These are phyloP conservation scores for Polymixis flavicincta DNA, from an alignment of 2,888 invertebrate species.

Conservation along the genomic window DNA sequence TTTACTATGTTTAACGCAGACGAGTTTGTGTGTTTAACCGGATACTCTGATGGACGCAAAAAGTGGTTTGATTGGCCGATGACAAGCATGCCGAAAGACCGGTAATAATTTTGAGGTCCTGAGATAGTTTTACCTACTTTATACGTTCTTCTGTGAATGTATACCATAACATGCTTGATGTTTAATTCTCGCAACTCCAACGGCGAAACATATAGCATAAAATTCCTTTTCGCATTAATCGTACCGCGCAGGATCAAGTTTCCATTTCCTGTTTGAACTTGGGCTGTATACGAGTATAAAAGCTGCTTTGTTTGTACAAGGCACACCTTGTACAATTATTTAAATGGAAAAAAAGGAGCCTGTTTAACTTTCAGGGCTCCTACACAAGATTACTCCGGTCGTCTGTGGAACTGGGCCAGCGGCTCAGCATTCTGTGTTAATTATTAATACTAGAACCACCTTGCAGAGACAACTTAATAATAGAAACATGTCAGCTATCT, in stretches of 20 bases:
- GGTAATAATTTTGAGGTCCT: conserved; percentile 23
- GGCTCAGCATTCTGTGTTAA: neutral
- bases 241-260: conserved; percentile 20
- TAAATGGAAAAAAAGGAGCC: neutral
- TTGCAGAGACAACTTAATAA: conserved; percentile 10
- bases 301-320: conserved; percentile 23
- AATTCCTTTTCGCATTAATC: conserved; percentile 20
- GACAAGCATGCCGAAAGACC: conserved; percentile 36
- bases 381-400: neutral
- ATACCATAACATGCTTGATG: neutral
- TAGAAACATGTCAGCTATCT: conserved; percentile 41
- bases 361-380: neutral
- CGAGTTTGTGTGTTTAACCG: conserved; percentile 49
- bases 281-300: conserved; percentile 8
- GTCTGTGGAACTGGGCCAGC: neutral
- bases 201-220: neutral
- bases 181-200: neutral
- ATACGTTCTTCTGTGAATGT: conserved; percentile 6
- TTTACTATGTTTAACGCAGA: conserved; percentile 43
- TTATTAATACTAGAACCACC: neutral
- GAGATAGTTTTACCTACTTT: neutral
- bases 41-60: conserved; percentile 42
- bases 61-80: conserved; percentile 49
- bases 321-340: neutral
- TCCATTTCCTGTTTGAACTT: conserved; percentile 24